Evolutionary conservation across 2,113 vertebrate species (phyloP), one percentile per base, ranked within the genome.

Genomic region (Cyanoderma ruficeps): DNA sequence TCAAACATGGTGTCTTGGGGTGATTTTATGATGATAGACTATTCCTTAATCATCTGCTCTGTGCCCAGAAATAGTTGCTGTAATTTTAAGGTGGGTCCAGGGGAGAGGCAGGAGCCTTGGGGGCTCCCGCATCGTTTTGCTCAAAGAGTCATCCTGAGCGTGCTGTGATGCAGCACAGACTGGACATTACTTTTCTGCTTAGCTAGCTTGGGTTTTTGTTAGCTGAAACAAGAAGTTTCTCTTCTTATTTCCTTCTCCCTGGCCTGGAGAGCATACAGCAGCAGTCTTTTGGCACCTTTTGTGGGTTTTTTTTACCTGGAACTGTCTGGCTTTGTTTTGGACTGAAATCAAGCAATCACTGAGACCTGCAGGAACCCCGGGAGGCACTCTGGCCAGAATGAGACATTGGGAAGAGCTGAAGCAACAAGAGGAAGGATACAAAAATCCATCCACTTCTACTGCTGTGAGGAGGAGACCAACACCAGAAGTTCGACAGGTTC

Each of bases 121-220:
- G 11, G 18, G 8, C 15, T 41, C 44, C 35, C 17, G 3, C 3
- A 0, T 7, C 1, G 5, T 23, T 49, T 69, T 20, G 13, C 19
- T n/a, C 11, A 23, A 69, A 41, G 19, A 17, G 6, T 23, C 9
- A 4, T 7, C n/a, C 44, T 3, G 1, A 19, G 37, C 4, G 1
- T 24, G 15, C 24, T n/a, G 55, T 49, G 23, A 14, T n/a, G 35
- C 15, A 10, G 11, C 1, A 11, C 7, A 9, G 19, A 35, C 19
- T 1, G 3, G 28, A 27, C 3, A 5, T n/a, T 15, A 12, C 4
- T 11, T 59, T 70, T 7, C n/a, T n/a, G 30, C 24, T 41, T n/a
- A 23, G 5, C 24, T 41, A 41, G 9, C 15, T 82, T n/a, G 35
- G 30, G 15, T 0, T 41, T 49, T 42, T 23, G 4, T 22, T 30